Conservation (phyloP, 2,888 invertebrate species). For the Cyclophora punctaria region DNA sequence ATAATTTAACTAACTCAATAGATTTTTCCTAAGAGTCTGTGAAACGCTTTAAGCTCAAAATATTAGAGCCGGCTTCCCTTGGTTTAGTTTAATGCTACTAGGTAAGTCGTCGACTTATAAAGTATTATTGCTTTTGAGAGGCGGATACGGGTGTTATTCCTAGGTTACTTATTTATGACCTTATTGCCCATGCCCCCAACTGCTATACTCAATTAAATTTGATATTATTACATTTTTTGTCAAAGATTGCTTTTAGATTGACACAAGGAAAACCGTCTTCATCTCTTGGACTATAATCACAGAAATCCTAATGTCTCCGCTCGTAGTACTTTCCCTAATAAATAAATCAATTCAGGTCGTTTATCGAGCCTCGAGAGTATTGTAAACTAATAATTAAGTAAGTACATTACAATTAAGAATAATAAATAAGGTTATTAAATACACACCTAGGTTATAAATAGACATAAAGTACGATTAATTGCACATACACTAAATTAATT, state of each 20-base stretch:
- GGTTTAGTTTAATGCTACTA: too few relatives aligned
- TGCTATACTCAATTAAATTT: constrained; percentile 10
- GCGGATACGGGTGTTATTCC: constrained; percentile 9
- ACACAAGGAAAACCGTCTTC: constrained; percentile 8
- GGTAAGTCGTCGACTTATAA: too few relatives aligned
- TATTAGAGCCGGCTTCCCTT: too few relatives aligned
- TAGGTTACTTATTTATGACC: constrained; percentile 7
- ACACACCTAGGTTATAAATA: constrained; percentile 49
- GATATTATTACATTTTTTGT: background rate
- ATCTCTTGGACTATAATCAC: constrained; percentile 6
- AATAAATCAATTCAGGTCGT: constrained; percentile 60
- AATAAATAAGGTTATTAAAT: constrained; percentile 53
- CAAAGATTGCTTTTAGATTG: too few relatives aligned
- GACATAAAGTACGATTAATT: constrained; percentile 64
- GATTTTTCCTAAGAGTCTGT: too few relatives aligned
- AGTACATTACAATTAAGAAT: constrained; percentile 24
- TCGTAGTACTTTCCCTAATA: constrained; percentile 59
- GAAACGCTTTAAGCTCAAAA: too few relatives aligned
- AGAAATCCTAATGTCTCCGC: constrained; percentile 24
- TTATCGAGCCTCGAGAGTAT: constrained; percentile 20
- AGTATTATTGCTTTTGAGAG: constrained; percentile 14
- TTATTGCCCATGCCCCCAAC: constrained; percentile 8
- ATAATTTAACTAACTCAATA: too few relatives aligned
- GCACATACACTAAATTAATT: constrained; percentile 67
- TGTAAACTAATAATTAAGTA: constrained; percentile 13